Evolutionary conservation across 2,113 vertebrate species (phyloP), one percentile per base, ranked within the genome.

Genomic region (Aythya baeri): DNA sequence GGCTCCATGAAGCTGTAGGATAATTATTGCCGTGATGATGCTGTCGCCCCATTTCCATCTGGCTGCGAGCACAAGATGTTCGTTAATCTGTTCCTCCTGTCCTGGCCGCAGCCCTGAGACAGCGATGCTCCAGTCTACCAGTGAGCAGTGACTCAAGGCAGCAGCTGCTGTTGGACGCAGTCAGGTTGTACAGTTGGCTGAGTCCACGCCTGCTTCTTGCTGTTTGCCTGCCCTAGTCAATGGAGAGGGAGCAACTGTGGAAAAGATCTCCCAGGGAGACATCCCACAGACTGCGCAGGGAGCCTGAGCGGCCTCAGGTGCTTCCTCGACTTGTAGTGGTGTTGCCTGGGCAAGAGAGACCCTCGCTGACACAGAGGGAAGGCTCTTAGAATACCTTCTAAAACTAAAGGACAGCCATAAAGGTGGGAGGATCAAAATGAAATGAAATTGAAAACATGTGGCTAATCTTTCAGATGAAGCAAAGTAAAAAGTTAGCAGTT

Each of bases 1-100:
- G 11, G 13, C 22, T 94, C 26, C 13, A 2, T 67, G 14, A 73
- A 66, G 26, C 8, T 57, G 67, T 41, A 61, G 54, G 43, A 9
- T 43, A 34, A 17, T 61, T 76, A 27, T 15, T 0, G 0, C 0
- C 2, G 11, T 34, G 32, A 13, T 1, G 1, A 11, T 70, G 27
- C n/a, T 36, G 22, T 50, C 76, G 59, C 6, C 27, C 62, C 6
- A 2, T 70, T 87, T 85, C 26, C 36, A 27, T 20, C 16, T 11
- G 62, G 5, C 49, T 58, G 54, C 58, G 41, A 75, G 50, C 7
- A 3, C 41, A 76, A 31, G 34, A 38, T 55, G 18, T 52, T 63
- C 12, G 15, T 34, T 46, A 36, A 59, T 54, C 29, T 29, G 2
- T 43, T 15, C 46, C 15, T 77, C 17, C 41, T 91, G 77, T 15